Conservation (phyloP, 2,797 vertebrate genomes). For the Galagoides demidoff region DNA sequence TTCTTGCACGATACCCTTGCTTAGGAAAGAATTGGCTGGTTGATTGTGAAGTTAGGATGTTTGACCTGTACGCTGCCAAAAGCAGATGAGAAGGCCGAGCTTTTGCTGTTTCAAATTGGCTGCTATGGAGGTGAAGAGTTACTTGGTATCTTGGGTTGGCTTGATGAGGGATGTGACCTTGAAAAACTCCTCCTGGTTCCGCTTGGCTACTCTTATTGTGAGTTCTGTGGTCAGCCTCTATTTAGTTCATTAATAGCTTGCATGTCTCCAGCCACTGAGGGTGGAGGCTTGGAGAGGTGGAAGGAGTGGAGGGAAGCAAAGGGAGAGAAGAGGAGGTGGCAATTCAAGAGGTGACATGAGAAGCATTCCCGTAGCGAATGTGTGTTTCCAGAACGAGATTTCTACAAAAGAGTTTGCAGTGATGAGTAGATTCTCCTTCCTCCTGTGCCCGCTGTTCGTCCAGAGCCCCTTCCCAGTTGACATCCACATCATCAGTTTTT, state of each 20-base stretch:
- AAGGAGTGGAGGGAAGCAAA: neutral
- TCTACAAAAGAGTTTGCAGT: neutral
- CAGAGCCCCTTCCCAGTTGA: neutral
- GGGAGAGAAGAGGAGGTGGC: neutral
- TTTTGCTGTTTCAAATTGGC: neutral
- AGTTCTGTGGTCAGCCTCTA: neutral
- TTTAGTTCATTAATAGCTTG: neutral
- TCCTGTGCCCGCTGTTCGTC: neutral
- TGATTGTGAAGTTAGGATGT: conserved; percentile 48
- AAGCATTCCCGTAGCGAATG: neutral
- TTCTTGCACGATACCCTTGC: conserved; percentile 11
- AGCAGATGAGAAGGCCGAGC: conserved; percentile 43
- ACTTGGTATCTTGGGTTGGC: neutral
- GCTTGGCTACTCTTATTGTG: neutral
- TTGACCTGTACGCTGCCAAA: conserved; percentile 48
- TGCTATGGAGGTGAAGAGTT: neutral
- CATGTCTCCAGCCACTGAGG: neutral
- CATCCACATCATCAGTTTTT: neutral
- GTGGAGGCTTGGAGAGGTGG: neutral
- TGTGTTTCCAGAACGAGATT: neutral
- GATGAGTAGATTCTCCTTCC: neutral
- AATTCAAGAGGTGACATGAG: neutral
- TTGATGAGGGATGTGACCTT: conserved; percentile 47
- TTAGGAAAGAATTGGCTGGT: conserved; percentile 53
- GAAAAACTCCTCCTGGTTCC: conserved; percentile 10